A percentile compares a stretch with the other conserved stretches of the same genome.
Conservation (phyloP, 2,888 invertebrate species). For the Odontomyia ornata region DNA sequence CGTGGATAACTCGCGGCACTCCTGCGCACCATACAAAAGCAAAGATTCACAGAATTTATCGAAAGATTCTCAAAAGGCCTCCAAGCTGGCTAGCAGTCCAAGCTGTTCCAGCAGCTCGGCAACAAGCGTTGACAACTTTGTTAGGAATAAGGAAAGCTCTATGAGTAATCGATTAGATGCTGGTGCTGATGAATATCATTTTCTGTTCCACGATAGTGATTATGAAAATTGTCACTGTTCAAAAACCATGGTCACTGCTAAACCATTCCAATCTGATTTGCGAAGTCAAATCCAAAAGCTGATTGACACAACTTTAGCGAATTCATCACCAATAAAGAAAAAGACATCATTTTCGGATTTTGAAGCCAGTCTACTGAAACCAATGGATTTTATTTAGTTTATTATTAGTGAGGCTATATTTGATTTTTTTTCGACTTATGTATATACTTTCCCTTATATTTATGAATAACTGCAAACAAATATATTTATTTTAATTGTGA, state of each 20-base stretch:
- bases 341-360: slow-evolving; percentile 16
- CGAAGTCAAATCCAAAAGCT: not conserved
- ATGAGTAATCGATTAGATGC: slow-evolving; percentile 12
- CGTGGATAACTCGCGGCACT: not conserved
- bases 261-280: not conserved
- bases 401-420: not conserved
- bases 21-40: not conserved
- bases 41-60: slow-evolving; percentile 1
- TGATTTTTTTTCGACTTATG: not conserved
- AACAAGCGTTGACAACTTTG: not conserved
- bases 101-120: not conserved
- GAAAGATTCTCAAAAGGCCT: slow-evolving; percentile 3
- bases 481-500: not conserved
- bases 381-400: slow-evolving; percentile 21
- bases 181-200: slow-evolving; percentile 8
- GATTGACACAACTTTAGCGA: no score
- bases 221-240: slow-evolving; percentile 29
- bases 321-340: not conserved
- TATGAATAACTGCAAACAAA: not conserved
- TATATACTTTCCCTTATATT: not conserved
- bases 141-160: not conserved
- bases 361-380: slow-evolving; percentile 12
- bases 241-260: not conserved
- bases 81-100: not conserved
- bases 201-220: not conserved